Evolutionary conservation across 2,113 vertebrate species (phyloP).

Genomic region (Hyla sarda): DNA sequence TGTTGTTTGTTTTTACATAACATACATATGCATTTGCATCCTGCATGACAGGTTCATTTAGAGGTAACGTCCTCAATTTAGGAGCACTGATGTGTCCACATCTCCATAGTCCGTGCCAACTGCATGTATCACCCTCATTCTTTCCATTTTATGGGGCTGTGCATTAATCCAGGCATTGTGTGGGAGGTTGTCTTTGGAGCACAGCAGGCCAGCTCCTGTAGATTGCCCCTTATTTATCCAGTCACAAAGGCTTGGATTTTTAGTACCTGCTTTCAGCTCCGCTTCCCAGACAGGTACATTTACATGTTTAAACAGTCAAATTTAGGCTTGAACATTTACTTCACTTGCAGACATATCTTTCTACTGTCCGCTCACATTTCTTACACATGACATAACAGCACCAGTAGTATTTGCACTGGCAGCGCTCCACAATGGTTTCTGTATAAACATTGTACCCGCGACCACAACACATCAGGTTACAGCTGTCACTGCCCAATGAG

Average conservation of each 20-base stretch:
- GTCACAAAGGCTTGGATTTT: background rate
- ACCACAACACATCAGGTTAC: constrained; percentile 78
- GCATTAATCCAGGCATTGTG: background rate
- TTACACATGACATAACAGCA: constrained; percentile 80
- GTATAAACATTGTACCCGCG: constrained; percentile 78
- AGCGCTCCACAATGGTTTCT: constrained; percentile 75
- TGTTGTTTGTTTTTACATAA: background rate
- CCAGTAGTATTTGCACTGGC: constrained; percentile 79
- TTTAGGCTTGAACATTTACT: background rate
- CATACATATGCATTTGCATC: background rate
- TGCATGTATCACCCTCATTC: background rate
- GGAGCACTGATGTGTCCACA: background rate
- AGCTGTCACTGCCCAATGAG: constrained; percentile 70
- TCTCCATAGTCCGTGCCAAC: background rate
- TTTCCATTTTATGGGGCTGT: too few species aligned
- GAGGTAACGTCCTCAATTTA: background rate
- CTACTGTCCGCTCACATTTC: constrained; percentile 71
- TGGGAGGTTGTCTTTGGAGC: background rate
- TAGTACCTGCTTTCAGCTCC: background rate
- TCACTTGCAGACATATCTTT: constrained; percentile 78
- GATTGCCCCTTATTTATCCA: constrained; percentile 54
- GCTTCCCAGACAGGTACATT: background rate
- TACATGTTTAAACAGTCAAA: rapidly evolving
- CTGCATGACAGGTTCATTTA: background rate
- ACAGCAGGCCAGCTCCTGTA: constrained; percentile 33